phyloP scores from a whole-genome alignment of 1,140 invertebrate species.

The Lasaia peninsularis region DNA sequence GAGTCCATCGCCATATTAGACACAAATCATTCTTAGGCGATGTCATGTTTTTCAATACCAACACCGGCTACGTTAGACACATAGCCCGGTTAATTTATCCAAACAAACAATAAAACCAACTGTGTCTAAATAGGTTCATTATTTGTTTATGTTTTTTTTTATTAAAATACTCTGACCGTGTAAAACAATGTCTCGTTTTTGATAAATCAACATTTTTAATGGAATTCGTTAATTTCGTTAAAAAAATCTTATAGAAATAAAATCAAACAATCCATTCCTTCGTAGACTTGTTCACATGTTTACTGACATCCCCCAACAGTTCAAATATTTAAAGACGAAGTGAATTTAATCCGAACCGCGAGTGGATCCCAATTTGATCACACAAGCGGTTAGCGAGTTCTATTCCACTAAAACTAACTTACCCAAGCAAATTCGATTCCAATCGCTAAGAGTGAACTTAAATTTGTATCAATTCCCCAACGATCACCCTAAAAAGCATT shows the following conservation, averaged over 20 bases:
- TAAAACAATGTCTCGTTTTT: too few species aligned
- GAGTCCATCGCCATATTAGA: too few species aligned
- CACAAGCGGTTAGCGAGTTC: slow-evolving; percentile 52
- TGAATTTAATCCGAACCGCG: slow-evolving; percentile 51
- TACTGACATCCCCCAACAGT: slow-evolving; percentile 35
- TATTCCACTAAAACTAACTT: slow-evolving; percentile 65
- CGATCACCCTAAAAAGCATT: slow-evolving; percentile 10
- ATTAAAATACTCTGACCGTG: too few species aligned
- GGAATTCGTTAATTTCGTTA: too few species aligned
- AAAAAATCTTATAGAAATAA: neutral
- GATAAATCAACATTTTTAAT: too few species aligned
- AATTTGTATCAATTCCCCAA: slow-evolving; percentile 44
- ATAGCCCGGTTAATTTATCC: too few species aligned
- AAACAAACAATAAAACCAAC: too few species aligned
- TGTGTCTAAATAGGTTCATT: too few species aligned
- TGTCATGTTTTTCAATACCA: too few species aligned
- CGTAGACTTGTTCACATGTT: slow-evolving; percentile 2
- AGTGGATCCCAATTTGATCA: slow-evolving; percentile 65
- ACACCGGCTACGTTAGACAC: too few species aligned
- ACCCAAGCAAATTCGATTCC: slow-evolving; percentile 63
- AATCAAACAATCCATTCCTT: neutral
- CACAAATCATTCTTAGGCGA: too few species aligned
- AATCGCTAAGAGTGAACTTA: slow-evolving; percentile 58
- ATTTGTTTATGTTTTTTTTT: too few species aligned
- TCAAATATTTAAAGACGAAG: slow-evolving; percentile 67